Evolutionary conservation across 2,113 vertebrate genomes (phyloP).

Genomic region (Sitta europaea): DNA sequence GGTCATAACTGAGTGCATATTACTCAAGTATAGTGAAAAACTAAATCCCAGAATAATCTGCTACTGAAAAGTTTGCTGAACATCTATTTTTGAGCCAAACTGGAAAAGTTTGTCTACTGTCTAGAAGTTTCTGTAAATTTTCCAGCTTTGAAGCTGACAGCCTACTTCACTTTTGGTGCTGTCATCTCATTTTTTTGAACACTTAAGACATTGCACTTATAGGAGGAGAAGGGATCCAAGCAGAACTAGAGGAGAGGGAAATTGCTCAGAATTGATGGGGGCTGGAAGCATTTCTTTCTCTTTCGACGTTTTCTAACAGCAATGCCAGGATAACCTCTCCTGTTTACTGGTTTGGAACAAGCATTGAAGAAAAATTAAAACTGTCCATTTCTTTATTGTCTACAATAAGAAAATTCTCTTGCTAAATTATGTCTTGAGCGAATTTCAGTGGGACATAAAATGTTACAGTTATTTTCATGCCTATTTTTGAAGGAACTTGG

Average conservation of each 20-base stretch:
- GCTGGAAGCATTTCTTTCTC: neutral
- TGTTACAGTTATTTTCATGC: neutral
- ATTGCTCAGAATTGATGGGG: neutral
- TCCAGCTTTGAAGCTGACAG: neutral
- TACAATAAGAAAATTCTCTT: neutral
- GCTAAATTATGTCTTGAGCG: neutral
- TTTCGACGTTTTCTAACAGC: neutral
- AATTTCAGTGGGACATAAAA: neutral
- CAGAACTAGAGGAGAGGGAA: neutral
- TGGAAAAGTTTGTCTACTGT: neutral
- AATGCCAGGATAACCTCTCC: neutral
- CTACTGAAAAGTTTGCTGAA: neutral
- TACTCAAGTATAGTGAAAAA: neutral
- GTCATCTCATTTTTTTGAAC: neutral
- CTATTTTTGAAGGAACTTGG: neutral
- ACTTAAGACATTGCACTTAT: neutral
- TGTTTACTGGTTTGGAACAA: neutral
- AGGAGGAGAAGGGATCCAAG: neutral
- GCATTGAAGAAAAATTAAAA: neutral
- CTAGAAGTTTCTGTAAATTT: neutral
- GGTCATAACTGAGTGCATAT: neutral
- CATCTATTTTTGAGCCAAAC: neutral
- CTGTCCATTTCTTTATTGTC: neutral
- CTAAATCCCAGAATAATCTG: neutral
- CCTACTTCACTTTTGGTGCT: neutral